Percentiles rank a stretch among this genome's conserved stretches.
Conservation (phyloP, 2,113 vertebrate genomes). For the Gavia stellata region DNA sequence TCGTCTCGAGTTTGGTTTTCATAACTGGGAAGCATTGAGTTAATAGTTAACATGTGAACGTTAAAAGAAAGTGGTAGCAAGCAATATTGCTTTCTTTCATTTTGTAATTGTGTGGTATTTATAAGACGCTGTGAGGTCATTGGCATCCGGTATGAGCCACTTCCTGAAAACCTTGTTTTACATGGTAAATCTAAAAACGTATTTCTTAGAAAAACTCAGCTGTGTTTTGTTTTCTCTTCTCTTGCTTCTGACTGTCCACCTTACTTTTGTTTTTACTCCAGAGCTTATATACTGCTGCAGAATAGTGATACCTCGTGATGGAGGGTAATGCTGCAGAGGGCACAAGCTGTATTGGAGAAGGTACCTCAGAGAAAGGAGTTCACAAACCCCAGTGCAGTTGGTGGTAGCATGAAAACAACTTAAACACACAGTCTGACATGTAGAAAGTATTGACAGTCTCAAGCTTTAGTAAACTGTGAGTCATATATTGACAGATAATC, state of each 20-base stretch:
- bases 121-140: conserved; percentile 51
- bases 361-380: not conserved
- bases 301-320: not conserved
- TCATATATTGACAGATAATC: not conserved
- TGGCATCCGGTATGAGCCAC: conserved; percentile 33
- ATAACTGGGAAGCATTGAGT: not conserved
- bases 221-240: conserved; percentile 25
- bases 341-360: not conserved
- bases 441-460: not conserved
- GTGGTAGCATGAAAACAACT: not conserved
- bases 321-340: not conserved
- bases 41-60: not conserved
- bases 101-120: conserved; percentile 16
- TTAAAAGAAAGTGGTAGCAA: not conserved
- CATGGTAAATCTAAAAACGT: conserved; percentile 36
- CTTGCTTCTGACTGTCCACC: not conserved
- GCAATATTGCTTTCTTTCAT: not conserved
- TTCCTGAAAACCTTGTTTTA: conserved; percentile 49
- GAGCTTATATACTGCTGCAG: accelerated
- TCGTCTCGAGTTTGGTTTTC: not conserved
- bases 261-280: not conserved
- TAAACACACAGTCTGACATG: accelerated
- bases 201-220: conserved; percentile 57
- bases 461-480: not conserved
- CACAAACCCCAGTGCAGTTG: not conserved